Percentiles rank a stretch among this genome's conserved stretches.
These are phyloP conservation scores for Frankliniella intonsa DNA, from an alignment of 2,888 invertebrate genomes.

Conservation along the genomic window DNA sequence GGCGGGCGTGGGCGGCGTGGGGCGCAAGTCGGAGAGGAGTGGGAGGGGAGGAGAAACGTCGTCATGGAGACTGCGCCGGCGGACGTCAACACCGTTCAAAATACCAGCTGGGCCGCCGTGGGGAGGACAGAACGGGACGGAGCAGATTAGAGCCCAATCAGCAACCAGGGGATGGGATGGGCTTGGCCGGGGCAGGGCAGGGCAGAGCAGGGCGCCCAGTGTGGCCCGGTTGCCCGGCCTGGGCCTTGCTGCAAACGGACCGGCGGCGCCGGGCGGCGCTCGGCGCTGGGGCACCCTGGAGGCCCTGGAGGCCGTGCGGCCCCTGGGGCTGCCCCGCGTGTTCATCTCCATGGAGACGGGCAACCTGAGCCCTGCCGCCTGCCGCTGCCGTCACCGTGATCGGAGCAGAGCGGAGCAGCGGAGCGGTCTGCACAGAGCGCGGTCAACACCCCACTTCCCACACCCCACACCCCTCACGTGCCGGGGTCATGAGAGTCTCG, in stretches of 20 bases:
- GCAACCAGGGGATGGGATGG: not conserved
- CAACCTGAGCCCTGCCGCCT: too few species aligned
- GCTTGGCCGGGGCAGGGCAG: not conserved
- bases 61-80: not conserved
- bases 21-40: not conserved
- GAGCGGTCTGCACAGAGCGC: too few species aligned
- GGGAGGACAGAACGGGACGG: not conserved
- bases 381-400: too few species aligned
- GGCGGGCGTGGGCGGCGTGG: not conserved
- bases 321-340: too few species aligned
- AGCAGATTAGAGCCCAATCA: not conserved
- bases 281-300: too few species aligned
- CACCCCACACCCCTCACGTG: too few species aligned
- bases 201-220: not conserved
- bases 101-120: not conserved
- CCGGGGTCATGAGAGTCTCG: too few species aligned
- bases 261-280: not conserved
- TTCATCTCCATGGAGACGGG: too few species aligned
- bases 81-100: not conserved
- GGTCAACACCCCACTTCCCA: too few species aligned
- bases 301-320: too few species aligned
- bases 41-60: not conserved
- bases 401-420: too few species aligned
- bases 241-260: not conserved
- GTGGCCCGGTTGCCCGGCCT: not conserved